These are phyloP conservation scores for Pygoscelis antarcticus DNA, from an alignment of 2,113 vertebrate species.

Conservation along the genomic window DNA sequence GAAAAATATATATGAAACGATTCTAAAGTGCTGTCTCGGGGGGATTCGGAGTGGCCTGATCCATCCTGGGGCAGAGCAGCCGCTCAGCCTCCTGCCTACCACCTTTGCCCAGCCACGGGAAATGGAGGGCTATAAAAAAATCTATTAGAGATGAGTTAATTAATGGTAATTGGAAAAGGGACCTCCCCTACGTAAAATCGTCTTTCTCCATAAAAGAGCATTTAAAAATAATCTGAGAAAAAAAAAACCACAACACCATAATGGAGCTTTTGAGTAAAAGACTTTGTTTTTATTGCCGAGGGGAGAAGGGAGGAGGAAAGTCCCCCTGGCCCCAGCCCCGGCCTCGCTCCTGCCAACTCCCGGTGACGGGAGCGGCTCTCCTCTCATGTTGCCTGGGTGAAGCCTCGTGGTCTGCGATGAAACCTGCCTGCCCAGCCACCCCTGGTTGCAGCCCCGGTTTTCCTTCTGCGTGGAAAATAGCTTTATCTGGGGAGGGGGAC, in stretches of 20 bases:
- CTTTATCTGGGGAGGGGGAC: background rate
- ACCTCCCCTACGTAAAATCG: background rate
- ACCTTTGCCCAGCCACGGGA: background rate
- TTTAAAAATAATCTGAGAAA: slow-evolving; percentile 7
- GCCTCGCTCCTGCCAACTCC: background rate
- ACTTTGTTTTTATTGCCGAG: background rate
- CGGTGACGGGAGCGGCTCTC: accelerated
- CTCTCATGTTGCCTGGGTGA: accelerated
- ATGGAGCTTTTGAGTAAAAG: too few relatives aligned
- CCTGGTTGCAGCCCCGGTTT: accelerated
- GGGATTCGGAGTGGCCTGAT: accelerated
- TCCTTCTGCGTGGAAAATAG: background rate
- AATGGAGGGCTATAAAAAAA: background rate
- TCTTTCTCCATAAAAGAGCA: background rate
- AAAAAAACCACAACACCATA: background rate
- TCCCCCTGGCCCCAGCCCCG: background rate
- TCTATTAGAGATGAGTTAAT: slow-evolving; percentile 45
- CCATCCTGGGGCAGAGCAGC: background rate
- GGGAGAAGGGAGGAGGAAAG: background rate
- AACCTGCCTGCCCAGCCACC: background rate
- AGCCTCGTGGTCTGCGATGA: accelerated
- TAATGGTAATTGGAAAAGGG: slow-evolving; percentile 51
- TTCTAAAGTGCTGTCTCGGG: background rate
- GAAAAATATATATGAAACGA: background rate
- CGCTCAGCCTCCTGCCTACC: background rate